Conservation (phyloP, 2,113 vertebrate species). For the Bagarius yarrelli region DNA sequence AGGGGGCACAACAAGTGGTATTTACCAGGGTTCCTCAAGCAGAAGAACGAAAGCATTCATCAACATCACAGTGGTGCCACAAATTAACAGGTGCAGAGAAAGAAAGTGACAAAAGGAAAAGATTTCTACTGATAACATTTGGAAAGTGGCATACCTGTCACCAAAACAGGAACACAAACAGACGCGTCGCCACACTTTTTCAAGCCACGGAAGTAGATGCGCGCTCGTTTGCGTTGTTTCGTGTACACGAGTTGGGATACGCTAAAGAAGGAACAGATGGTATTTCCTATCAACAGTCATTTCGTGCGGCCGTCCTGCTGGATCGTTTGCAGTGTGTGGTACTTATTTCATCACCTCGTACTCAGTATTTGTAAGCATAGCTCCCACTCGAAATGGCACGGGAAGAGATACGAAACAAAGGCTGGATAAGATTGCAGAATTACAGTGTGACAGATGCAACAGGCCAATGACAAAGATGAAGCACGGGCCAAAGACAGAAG, state of each 20-base stretch:
- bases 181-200: constrained; percentile 41
- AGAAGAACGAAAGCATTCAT: constrained; percentile 32
- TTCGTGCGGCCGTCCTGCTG: constrained; percentile 32
- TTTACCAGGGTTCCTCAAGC: constrained; percentile 5
- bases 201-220: constrained; percentile 49
- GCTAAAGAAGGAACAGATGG: constrained; percentile 38
- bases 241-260: constrained; percentile 35
- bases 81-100: constrained; percentile 38
- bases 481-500: background rate
- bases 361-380: constrained; percentile 45
- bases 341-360: constrained; percentile 49
- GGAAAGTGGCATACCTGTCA: constrained; percentile 35
- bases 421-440: background rate
- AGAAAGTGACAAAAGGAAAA: background rate
- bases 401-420: constrained; percentile 16
- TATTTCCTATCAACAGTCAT: constrained; percentile 46
- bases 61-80: constrained; percentile 23
- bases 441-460: constrained; percentile 8
- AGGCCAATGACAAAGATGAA: background rate
- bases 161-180: constrained; percentile 36
- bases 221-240: constrained; percentile 36
- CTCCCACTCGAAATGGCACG: constrained; percentile 46
- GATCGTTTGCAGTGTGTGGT: constrained; percentile 43
- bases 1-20: constrained; percentile 28
- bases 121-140: constrained; percentile 37